Evolutionary conservation across 2,797 vertebrate genomes (phyloP).

Genomic region (Channallabes apus): DNA sequence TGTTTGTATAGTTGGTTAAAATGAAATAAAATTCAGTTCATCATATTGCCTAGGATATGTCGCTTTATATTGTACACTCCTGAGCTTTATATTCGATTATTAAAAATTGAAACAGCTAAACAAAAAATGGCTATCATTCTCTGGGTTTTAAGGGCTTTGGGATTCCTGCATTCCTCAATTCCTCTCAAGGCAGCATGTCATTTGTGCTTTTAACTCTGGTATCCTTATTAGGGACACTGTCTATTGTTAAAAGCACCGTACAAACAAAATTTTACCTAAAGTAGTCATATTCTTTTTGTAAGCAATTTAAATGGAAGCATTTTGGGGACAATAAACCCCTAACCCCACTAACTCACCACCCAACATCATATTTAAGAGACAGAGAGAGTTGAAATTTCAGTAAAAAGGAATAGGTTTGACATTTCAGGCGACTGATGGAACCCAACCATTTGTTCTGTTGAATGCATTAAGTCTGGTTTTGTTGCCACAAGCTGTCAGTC

Average conservation of each 20-base stretch:
- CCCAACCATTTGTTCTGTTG: constrained; percentile 34
- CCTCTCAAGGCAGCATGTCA: not conserved
- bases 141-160: no score
- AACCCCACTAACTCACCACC: not conserved
- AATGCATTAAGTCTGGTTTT: constrained; percentile 51
- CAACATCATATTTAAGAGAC: not conserved
- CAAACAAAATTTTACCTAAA: not conserved
- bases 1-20: no score
- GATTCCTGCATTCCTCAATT: no score
- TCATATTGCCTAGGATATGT: no score
- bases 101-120: no score
- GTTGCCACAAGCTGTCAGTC: constrained; percentile 58
- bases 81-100: no score
- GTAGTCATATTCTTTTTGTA: not conserved
- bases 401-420: constrained; percentile 1
- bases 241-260: not conserved
- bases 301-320: not conserved
- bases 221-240: not conserved
- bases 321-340: not conserved
- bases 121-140: no score
- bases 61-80: no score
- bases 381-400: not conserved
- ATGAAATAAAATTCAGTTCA: no score
- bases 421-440: constrained; percentile 18
- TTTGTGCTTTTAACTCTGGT: not conserved